Percentiles rank a stretch among this genome's conserved stretches.
These are phyloP conservation scores for Calycopis cecrops DNA, from an alignment of 1,140 invertebrate species.

Conservation along the genomic window DNA sequence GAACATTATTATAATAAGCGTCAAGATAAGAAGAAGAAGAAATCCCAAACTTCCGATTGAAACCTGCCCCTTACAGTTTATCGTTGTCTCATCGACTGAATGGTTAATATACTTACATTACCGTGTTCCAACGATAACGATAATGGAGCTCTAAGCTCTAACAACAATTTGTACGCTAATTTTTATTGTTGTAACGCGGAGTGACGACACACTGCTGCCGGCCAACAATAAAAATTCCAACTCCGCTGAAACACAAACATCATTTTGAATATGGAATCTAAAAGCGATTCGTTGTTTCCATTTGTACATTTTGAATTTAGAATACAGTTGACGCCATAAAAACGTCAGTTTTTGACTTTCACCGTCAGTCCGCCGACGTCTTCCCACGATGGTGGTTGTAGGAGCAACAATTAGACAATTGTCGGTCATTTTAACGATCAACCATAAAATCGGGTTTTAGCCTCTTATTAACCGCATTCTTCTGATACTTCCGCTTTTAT, in stretches of 20 bases:
- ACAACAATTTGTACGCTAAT: too few relatives aligned
- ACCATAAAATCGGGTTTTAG: constrained; percentile 68
- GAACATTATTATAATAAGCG: too few relatives aligned
- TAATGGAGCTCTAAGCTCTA: too few relatives aligned
- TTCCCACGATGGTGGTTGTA: constrained; percentile 64
- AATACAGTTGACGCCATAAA: constrained; percentile 60
- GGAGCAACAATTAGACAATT: constrained; percentile 71
- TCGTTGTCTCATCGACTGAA: too few relatives aligned
- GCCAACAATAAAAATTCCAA: too few relatives aligned
- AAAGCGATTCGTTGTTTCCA: constrained; percentile 61
- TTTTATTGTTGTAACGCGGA: too few relatives aligned
- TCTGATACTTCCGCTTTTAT: constrained; percentile 73
- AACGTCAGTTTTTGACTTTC: constrained; percentile 58
- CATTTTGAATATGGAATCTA: constrained; percentile 48
- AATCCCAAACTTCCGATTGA: too few relatives aligned
- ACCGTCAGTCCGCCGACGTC: constrained; percentile 49
- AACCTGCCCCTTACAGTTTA: too few relatives aligned
- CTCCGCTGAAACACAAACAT: constrained; percentile 36
- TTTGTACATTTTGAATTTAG: constrained; percentile 57
- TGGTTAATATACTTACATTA: too few relatives aligned
- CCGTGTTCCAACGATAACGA: too few relatives aligned
- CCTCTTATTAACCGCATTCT: constrained; percentile 72
- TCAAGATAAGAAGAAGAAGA: too few relatives aligned
- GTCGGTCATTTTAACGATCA: constrained; percentile 68
- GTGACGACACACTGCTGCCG: too few relatives aligned